These are phyloP conservation scores for Digitonthophagus gazella DNA, from an alignment of 2,888 invertebrate genomes.

Conservation along the genomic window DNA sequence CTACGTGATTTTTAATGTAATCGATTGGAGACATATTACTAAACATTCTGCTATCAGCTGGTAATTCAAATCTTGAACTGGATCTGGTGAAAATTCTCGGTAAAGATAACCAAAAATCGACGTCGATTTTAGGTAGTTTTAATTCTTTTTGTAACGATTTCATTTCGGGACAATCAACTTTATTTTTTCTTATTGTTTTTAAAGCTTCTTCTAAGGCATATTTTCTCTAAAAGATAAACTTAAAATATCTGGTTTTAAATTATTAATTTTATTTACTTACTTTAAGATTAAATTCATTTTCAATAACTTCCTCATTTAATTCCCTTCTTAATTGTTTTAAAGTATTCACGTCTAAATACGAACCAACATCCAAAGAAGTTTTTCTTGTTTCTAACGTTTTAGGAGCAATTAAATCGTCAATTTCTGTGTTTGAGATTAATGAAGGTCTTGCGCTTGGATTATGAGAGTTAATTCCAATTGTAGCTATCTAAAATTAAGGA, in stretches of 20 bases:
- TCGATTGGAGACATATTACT: slow-evolving; percentile 65
- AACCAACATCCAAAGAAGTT: slow-evolving; percentile 41
- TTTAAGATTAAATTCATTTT: slow-evolving; percentile 67
- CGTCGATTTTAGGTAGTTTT: slow-evolving; percentile 54
- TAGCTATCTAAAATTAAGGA: slow-evolving; percentile 35
- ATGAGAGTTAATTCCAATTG: slow-evolving; percentile 57
- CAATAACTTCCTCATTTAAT: slow-evolving; percentile 65
- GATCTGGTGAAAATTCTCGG: slow-evolving; percentile 75
- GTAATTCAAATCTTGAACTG: slow-evolving; percentile 72
- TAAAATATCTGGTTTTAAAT: slow-evolving; percentile 8
- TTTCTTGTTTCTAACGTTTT: slow-evolving; percentile 22
- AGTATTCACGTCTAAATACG: slow-evolving; percentile 61
- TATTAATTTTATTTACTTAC: slow-evolving; percentile 44
- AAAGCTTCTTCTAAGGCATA: slow-evolving; percentile 69
- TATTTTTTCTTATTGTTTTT: slow-evolving; percentile 48
- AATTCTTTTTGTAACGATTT: slow-evolving; percentile 54
- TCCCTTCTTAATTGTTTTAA: slow-evolving; percentile 66
- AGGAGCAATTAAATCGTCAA: slow-evolving; percentile 33
- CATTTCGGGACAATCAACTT: slow-evolving; percentile 54
- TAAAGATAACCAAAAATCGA: slow-evolving; percentile 63
- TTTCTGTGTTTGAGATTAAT: slow-evolving; percentile 54
- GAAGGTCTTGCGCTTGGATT: slow-evolving; percentile 68
- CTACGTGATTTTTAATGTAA: slow-evolving; percentile 68
- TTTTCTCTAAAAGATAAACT: slow-evolving; percentile 54
- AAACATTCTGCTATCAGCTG: slow-evolving; percentile 62